phyloP scores from a whole-genome alignment of 64 coral and sea anemone genomes.

The Actinia tenebrosa region DNA sequence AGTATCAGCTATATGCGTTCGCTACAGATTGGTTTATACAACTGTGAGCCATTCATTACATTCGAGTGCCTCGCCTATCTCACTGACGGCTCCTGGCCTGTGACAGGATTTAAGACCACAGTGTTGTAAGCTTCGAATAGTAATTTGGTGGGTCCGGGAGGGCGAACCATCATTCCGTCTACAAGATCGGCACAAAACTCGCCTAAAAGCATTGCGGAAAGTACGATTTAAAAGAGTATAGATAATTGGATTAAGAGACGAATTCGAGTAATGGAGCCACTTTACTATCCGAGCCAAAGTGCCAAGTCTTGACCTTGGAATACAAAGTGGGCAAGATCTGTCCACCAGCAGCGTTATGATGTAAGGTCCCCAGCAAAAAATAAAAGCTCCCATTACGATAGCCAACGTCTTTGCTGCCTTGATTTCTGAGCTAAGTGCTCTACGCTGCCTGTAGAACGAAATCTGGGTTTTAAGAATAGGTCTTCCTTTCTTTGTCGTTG shows the following conservation, averaged over 20 bases:
- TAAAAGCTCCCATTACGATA: slow-evolving; percentile 87
- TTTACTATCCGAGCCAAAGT: slow-evolving; percentile 37
- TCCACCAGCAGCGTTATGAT: slow-evolving; percentile 47
- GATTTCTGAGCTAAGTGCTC: slow-evolving; percentile 34
- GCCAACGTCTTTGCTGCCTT: slow-evolving; percentile 85
- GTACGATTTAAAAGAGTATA: slow-evolving; percentile 71
- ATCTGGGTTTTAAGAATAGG: slow-evolving; percentile 19
- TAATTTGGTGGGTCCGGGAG: neutral
- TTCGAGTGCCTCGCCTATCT: neutral
- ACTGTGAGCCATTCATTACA: neutral
- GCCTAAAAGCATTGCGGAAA: slow-evolving; percentile 68
- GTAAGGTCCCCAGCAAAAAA: slow-evolving; percentile 79
- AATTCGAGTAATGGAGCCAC: slow-evolving; percentile 93
- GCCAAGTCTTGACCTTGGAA: neutral
- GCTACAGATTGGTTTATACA: neutral
- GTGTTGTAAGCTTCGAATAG: neutral
- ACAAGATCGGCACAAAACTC: slow-evolving; percentile 48
- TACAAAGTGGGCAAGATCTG: slow-evolving; percentile 40
- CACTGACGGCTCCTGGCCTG: neutral
- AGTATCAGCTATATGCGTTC: no score
- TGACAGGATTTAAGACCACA: neutral
- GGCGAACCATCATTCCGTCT: slow-evolving; percentile 6
- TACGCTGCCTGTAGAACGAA: neutral
- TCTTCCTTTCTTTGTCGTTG: neutral
- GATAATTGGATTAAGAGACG: slow-evolving; percentile 80